Conservation (phyloP, 2,113 vertebrate genomes). For the Setophaga kirtlandii region DNA sequence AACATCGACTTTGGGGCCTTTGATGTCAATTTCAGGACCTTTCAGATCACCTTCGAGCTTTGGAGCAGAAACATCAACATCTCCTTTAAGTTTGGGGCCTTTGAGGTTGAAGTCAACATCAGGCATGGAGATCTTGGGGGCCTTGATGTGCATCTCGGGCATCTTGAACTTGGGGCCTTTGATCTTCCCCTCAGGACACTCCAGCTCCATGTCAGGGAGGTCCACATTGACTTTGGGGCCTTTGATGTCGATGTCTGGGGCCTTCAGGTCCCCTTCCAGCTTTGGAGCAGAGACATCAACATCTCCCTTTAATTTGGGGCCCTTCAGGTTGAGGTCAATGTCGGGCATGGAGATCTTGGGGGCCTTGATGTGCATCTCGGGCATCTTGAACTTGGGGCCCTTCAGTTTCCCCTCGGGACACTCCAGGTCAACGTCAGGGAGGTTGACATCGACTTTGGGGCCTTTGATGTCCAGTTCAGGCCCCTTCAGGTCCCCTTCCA, state of each 20-base stretch:
- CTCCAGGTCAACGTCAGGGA: slow-evolving; percentile 42
- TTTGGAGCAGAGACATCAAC: fast-evolving
- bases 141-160: too few species aligned
- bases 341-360: slow-evolving; percentile 71
- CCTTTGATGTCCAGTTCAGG: slow-evolving; percentile 46
- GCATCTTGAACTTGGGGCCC: slow-evolving; percentile 60
- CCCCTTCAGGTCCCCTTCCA: neutral
- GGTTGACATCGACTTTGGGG: slow-evolving; percentile 36
- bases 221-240: neutral
- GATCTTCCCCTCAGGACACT: neutral
- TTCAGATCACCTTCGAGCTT: too few species aligned
- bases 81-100: too few species aligned
- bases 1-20: too few species aligned
- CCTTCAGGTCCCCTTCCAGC: neutral
- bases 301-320: fast-evolving
- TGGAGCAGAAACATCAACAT: too few species aligned
- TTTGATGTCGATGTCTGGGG: slow-evolving; percentile 33
- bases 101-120: too few species aligned
- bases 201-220: fast-evolving
- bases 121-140: too few species aligned
- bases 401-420: neutral
- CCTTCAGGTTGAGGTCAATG: fast-evolving
- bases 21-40: too few species aligned
- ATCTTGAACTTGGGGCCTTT: too few species aligned
- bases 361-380: slow-evolving; percentile 48